Conservation (phyloP, 2,888 invertebrate species). For the Agonopterix arenella region DNA sequence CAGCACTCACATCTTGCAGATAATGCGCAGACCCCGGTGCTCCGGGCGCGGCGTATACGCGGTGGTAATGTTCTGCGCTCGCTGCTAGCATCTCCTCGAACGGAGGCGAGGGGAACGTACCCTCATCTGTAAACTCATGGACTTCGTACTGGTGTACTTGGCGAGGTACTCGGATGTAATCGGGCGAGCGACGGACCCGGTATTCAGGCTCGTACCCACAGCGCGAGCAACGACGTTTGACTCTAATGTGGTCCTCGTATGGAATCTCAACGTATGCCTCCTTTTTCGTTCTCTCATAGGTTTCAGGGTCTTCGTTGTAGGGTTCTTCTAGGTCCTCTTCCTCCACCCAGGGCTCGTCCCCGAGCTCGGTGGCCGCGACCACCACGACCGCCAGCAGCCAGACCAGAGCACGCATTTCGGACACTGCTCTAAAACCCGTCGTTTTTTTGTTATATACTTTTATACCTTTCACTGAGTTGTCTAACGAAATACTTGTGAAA, state of each 20-base stretch:
- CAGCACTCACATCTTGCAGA: constrained; percentile 32
- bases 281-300: neutral
- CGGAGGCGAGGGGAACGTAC: constrained; percentile 38
- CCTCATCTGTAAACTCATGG: constrained; percentile 52
- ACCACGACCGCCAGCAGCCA: constrained; percentile 41
- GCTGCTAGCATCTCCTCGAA: constrained; percentile 67
- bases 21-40: constrained; percentile 25
- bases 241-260: constrained; percentile 45
- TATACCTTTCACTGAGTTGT: constrained; percentile 52
- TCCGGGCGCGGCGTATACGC: constrained; percentile 40
- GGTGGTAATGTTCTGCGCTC: constrained; percentile 63
- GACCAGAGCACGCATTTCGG: constrained; percentile 47
- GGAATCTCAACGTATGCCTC: constrained; percentile 25
- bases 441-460: constrained; percentile 61
- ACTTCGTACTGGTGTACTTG: constrained; percentile 65
- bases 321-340: constrained; percentile 44
- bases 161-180: constrained; percentile 37
- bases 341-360: constrained; percentile 49
- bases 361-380: constrained; percentile 34
- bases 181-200: constrained; percentile 28
- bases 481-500: constrained; percentile 20
- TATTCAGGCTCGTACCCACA: constrained; percentile 29
- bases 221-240: constrained; percentile 31
- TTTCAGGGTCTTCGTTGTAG: constrained; percentile 2
- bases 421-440: constrained; percentile 32